A percentile compares a stretch with the other conserved stretches of the same genome.
phyloP scores from a whole-genome alignment of 2,888 invertebrate genomes.

The Aphidoletes aphidimyza region DNA sequence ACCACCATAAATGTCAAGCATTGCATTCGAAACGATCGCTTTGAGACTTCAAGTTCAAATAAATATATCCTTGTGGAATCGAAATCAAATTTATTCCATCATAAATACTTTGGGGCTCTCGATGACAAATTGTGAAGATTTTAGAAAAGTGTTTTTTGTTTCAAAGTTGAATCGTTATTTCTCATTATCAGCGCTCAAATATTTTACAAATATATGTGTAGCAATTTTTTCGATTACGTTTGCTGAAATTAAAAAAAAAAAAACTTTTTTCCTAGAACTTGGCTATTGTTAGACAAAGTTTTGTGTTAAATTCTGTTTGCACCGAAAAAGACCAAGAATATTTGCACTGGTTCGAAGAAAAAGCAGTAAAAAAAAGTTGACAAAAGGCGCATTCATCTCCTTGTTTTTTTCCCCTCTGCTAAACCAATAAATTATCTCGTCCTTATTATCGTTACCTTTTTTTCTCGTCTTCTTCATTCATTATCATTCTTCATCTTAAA shows the following conservation, averaged over 20 bases:
- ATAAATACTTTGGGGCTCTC: too few relatives aligned
- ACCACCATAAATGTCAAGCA: too few relatives aligned
- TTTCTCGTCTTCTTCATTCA: neutral
- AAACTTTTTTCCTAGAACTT: conserved; percentile 12
- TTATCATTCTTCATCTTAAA: neutral
- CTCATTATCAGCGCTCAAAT: conserved; percentile 6
- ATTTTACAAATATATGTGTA: conserved; percentile 18
- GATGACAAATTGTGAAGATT: too few relatives aligned
- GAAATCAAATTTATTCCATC: too few relatives aligned
- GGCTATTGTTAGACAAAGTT: too few relatives aligned
- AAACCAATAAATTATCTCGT: conserved; percentile 3
- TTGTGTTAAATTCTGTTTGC: too few relatives aligned
- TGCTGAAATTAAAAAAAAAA: neutral
- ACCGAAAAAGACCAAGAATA: too few relatives aligned
- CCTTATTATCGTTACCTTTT: neutral
- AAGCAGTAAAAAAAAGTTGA: neutral
- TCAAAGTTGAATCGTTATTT: conserved; percentile 3
- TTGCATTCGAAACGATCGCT: too few relatives aligned
- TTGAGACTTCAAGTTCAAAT: too few relatives aligned
- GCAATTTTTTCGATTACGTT: neutral
- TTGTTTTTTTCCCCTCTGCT: neutral
- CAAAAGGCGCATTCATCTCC: neutral
- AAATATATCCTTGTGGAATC: too few relatives aligned
- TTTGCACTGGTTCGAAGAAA: too few relatives aligned
- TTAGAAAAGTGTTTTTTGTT: too few relatives aligned